These are phyloP conservation scores for Hyposoter dolosus DNA, from an alignment of 2,888 invertebrate genomes.

Conservation along the genomic window DNA sequence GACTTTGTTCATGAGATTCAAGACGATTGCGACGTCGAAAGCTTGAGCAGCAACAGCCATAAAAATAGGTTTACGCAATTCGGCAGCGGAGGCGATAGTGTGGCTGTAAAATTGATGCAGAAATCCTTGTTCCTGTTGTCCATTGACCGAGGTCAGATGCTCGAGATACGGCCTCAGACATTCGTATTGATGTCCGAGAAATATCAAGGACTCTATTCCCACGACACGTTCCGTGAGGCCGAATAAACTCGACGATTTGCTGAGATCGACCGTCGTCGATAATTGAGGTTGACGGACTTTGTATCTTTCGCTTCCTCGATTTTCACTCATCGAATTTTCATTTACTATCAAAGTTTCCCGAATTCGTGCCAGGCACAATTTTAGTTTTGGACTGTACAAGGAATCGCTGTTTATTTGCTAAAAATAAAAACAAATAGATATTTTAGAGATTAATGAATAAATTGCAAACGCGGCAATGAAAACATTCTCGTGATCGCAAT, in stretches of 20 bases:
- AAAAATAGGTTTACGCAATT: constrained; percentile 94
- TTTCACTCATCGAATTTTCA: constrained; percentile 79
- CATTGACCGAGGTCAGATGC: constrained; percentile 89
- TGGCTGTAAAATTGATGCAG: constrained; percentile 91
- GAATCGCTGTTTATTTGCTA: constrained; percentile 86
- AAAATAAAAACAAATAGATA: constrained; percentile 71
- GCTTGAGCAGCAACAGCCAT: constrained; percentile 93
- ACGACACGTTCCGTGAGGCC: constrained; percentile 95
- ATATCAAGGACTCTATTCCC: constrained; percentile 96
- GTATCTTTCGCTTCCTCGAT: constrained; percentile 82
- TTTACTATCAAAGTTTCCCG: constrained; percentile 89
- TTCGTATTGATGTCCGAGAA: constrained; percentile 95
- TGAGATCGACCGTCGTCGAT: constrained; percentile 89
- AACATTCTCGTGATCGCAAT: not conserved
- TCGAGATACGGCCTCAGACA: constrained; percentile 94
- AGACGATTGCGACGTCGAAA: constrained; percentile 91
- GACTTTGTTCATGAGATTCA: constrained; percentile 95
- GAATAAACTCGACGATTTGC: constrained; percentile 90
- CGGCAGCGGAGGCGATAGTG: constrained; percentile 90
- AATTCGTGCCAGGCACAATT: constrained; percentile 91
- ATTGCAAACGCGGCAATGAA: not conserved
- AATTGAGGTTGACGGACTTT: constrained; percentile 86
- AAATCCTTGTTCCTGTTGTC: constrained; percentile 88
- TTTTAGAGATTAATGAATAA: constrained; percentile 19
- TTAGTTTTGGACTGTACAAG: constrained; percentile 89